A percentile compares a stretch with the other conserved stretches of the same genome.
Conservation (phyloP, 1,140 invertebrate genomes). For the Macrosteles quadrilineatus region DNA sequence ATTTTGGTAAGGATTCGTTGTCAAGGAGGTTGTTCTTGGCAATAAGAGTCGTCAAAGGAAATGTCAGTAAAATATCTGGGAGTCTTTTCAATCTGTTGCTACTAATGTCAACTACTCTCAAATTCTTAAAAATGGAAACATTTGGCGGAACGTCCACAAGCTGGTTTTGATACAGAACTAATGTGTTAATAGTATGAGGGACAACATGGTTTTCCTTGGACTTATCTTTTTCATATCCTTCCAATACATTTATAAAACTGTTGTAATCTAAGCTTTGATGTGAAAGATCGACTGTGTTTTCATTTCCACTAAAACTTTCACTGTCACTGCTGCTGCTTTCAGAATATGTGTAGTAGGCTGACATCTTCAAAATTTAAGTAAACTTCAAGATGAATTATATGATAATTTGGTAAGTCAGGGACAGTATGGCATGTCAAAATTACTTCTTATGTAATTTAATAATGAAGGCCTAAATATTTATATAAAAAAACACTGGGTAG, state of each 20-base stretch:
- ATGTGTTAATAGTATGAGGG: conserved; percentile 64
- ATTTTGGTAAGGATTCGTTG: conserved; percentile 83
- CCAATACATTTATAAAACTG: conserved; percentile 59
- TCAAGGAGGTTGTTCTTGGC: conserved; percentile 86
- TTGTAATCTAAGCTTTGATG: conserved; percentile 62
- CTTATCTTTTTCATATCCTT: conserved; percentile 49
- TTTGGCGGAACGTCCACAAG: conserved; percentile 55
- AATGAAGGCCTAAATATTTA: too few relatives aligned
- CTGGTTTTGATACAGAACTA: conserved; percentile 71
- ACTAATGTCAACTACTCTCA: conserved; percentile 81
- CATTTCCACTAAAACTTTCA: conserved; percentile 49
- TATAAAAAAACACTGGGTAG: too few relatives aligned
- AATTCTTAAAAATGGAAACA: conserved; percentile 64
- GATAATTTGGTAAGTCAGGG: too few relatives aligned
- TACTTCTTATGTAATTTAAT: too few relatives aligned
- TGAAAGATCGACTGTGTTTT: conserved; percentile 69
- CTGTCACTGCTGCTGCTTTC: conserved; percentile 77
- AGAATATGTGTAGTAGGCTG: too few relatives aligned
- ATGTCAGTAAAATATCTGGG: conserved; percentile 70
- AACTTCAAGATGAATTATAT: too few relatives aligned
- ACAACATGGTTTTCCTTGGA: conserved; percentile 55
- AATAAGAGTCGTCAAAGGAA: conserved; percentile 74
- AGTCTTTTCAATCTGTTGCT: conserved; percentile 78
- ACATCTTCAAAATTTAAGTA: too few relatives aligned
- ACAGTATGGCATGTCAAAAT: too few relatives aligned